Evolutionary conservation across 1,140 invertebrate genomes (phyloP), one percentile per base, ranked within the genome.

Genomic region (Chironomus tepperi): DNA sequence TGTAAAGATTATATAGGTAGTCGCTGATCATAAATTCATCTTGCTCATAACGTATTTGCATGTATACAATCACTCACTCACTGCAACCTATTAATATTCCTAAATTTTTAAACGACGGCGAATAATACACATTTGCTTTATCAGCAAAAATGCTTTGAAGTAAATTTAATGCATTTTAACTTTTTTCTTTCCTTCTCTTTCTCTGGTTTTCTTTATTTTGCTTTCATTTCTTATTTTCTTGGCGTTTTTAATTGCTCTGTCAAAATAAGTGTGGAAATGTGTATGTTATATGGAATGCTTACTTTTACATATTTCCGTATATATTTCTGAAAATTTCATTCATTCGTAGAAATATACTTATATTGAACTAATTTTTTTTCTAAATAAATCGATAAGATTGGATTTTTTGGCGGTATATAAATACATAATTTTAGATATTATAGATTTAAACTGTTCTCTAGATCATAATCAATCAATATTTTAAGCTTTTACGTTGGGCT

Each of bases 261-360:
- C 47, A 57, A 57, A 57, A 57, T 57, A 57, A 57, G 47, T 57
- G 47, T 57, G 47, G 47, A 57, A 57, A 57, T 57, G 47, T 57
- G 12, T 57, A n/a, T 57, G n/a, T 47, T 47, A 10, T 2, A 34
- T 34, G 24, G 24, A 10, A 47, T 10, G 43, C 15, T 3, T 57
- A 57, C 47, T 15, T 34, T 34, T 57, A 57, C 47, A 57, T 57
- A 57, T 57, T 57, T 57, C 47, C 47, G 47, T 57, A 57, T 57
- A 57, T 57, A n/a, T 57, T 12, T n/a, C 5, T 57, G n/a, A 12
- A 57, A n/a, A n/a, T 57, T 57, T 57, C 47, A 57, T 3, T 57
- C 24, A 34, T 34, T 34, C 24, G 24, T 34, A 34, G 5, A 34
- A n/a, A n/a, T n/a, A 34, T 5, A 34, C 5, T 34, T 34, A 34